Base-by-base conservation (phyloP, 2,797 vertebrate genomes). In the Paedocypris micromegethes region DNA sequence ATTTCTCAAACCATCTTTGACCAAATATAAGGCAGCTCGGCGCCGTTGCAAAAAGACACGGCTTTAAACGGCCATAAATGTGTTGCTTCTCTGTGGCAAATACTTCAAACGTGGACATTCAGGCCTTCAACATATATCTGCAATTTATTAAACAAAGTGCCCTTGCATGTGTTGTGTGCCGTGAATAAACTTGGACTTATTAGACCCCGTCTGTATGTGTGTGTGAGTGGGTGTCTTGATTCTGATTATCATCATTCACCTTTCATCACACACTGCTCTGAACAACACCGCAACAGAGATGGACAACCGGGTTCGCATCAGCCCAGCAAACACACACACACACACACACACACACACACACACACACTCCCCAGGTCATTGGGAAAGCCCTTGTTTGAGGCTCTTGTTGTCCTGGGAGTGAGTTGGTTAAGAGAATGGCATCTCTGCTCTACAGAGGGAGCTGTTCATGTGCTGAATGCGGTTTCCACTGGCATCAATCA, bases 401-500 rank as follows among this genome's bases (percentile, higher is more conserved):
- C 70, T 56, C 66, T 74, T 56, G 72, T 77, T 77, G 70, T 52
- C 59, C 72, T 84, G 78, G 79, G 77, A 84, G 83, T 84, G 82
- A 77, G 73, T 85, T 89, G 86, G 82, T 86, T 85, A 85, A n/a
- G 69, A 79, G 79, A 80, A 81, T 72, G 64, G 71, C 58, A 38
- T 69, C 68, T 50, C 38, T 82, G 82, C 83, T 84, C 87, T 77
- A 89, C 82, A 86, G 85, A 85, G 90, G 88, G 85, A 82, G 82
- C 85, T 78, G 86, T 88, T 67, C 55, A 43, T 66, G 69, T 90
- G 86, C 88, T 86, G 88, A 91, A 91, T 87, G 88, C 86, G 91
- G 89, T 88, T 91, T 92, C 86, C 87, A 88, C 90, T 88, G 88
- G 90, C 91, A 93, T 95, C 92, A 93, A 92, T 94, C 93, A 92